Conservation (phyloP, 2,113 vertebrate genomes). For the Melospiza georgiana region DNA sequence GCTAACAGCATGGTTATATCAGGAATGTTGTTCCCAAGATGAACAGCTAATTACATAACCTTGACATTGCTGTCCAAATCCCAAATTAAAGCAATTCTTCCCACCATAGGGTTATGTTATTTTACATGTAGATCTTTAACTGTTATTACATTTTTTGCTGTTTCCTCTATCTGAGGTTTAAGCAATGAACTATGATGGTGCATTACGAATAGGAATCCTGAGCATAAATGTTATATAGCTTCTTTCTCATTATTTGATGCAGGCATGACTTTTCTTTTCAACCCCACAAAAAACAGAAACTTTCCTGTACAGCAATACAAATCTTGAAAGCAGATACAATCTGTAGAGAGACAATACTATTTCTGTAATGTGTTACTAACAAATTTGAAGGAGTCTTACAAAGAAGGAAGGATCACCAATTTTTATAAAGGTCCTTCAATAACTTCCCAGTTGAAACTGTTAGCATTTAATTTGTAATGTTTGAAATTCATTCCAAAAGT, state of each 20-base stretch:
- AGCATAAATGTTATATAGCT: neutral
- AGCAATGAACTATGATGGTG: neutral
- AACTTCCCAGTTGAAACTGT: neutral
- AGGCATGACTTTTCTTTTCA: neutral
- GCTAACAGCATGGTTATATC: neutral
- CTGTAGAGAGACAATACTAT: neutral
- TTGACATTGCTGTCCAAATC: neutral
- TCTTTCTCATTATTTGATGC: neutral
- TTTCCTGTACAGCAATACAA: neutral
- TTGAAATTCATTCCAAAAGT: neutral
- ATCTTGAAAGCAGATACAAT: neutral
- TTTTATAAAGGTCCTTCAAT: neutral
- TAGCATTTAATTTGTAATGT: neutral
- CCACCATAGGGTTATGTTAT: neutral
- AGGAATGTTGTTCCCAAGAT: neutral
- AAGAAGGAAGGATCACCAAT: neutral
- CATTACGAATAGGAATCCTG: neutral
- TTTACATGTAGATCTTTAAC: neutral
- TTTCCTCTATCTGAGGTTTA: neutral
- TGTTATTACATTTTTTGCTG: neutral
- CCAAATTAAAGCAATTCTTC: slow-evolving; percentile 5
- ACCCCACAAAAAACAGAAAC: neutral
- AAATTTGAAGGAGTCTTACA: neutral
- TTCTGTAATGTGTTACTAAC: neutral
- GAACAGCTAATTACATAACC: neutral